Conservation (phyloP, 2,888 invertebrate genomes). For the Diabrotica balteata region DNA sequence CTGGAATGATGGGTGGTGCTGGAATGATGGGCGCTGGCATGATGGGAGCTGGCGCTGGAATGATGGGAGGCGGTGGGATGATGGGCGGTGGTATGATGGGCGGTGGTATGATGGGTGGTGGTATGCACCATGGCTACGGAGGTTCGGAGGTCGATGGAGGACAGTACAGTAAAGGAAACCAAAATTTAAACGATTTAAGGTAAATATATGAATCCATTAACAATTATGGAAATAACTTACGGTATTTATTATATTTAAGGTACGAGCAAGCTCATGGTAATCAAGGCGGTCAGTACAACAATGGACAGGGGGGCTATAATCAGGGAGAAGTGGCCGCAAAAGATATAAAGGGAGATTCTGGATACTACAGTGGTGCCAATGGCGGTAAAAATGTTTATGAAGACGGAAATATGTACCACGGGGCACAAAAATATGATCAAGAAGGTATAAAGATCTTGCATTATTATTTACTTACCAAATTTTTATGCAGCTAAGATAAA, state of each 20-base stretch:
- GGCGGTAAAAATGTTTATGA: conserved; percentile 67
- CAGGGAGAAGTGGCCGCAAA: conserved; percentile 62
- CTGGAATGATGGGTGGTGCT: conserved; percentile 28
- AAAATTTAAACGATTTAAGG: conserved; percentile 37
- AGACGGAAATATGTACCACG: conserved; percentile 67
- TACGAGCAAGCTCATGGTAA: conserved; percentile 33
- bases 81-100: conserved; percentile 41
- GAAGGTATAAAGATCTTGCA: conserved; percentile 58
- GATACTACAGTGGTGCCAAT: conserved; percentile 65
- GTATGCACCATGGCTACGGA: conserved; percentile 31
- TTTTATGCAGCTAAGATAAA: no score
- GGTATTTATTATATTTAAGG: conserved; percentile 1
- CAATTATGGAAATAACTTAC: no score
- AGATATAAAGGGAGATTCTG: conserved; percentile 59
- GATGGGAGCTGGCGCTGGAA: conserved; percentile 31
- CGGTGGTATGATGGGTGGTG: conserved; percentile 31
- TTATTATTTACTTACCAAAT: no score
- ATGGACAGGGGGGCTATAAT: conserved; percentile 47
- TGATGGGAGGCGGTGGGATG: conserved; percentile 33
- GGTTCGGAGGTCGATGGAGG: conserved; percentile 33
- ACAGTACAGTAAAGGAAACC: conserved; percentile 34
- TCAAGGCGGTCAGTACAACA: conserved; percentile 35
- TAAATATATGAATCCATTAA: conserved; percentile 5
- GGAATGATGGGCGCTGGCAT: conserved; percentile 42
- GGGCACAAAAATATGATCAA: conserved; percentile 66